phyloP scores from a whole-genome alignment of 2,888 invertebrate species.

The Anaspis maculata region DNA sequence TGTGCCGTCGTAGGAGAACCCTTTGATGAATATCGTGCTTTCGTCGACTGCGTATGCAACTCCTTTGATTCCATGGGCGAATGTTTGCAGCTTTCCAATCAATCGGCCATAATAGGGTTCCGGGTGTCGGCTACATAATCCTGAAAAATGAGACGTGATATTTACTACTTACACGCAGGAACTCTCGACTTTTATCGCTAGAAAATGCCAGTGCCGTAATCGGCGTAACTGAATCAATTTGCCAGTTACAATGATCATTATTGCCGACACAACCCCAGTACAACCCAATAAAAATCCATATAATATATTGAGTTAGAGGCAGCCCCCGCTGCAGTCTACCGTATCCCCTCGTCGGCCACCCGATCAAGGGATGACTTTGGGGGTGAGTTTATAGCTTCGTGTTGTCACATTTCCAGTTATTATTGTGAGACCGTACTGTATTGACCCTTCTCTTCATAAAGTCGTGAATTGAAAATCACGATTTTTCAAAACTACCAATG shows the following conservation, averaged over 20 bases:
- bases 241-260: conserved; percentile 37
- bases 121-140: conserved; percentile 33
- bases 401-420: no score
- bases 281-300: conserved; percentile 43
- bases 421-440: no score
- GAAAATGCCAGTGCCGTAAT: no score
- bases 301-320: conserved; percentile 40
- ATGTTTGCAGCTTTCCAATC: conserved; percentile 65
- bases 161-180: no score
- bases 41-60: conserved; percentile 84
- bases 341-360: no score
- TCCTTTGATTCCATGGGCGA: conserved; percentile 74
- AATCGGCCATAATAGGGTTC: conserved; percentile 70
- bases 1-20: conserved; percentile 81
- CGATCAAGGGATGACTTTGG: no score
- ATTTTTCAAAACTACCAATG: no score
- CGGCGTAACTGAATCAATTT: conserved; percentile 38
- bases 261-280: conserved; percentile 35
- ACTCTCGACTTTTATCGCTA: no score
- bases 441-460: no score
- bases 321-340: no score
- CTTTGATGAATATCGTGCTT: conserved; percentile 76
- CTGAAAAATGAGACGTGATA: conserved; percentile 18
- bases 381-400: no score
- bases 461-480: no score